Base-by-base conservation (phyloP, 2,797 vertebrate genomes). In the Hephaestus fuliginosus region DNA sequence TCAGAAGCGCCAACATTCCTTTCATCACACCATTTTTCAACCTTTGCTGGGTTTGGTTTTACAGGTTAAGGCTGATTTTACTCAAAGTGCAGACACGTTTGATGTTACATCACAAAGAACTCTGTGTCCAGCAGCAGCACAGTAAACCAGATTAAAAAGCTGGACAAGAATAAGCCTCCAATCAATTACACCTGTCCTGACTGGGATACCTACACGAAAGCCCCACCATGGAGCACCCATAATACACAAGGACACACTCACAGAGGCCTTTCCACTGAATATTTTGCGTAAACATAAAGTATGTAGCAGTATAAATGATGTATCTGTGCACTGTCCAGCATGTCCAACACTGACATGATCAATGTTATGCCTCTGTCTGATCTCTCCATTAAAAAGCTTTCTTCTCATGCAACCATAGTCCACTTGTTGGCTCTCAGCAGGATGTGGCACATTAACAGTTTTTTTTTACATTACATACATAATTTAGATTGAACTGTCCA, bases 111-210 rank as follows among this genome's bases (percentile, higher is more conserved):
- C 20, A 39, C 4, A n/a, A 25, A 14, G 41, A 49, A 28, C 14
- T 55, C 25, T 15, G 20, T 43, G 57, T 82, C 71, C 61, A 61
- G 57, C 33, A 81, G 78, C 61, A 88, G 69, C 69, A 62, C 7
- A 63, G 28, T 64, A 64, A 84, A 84, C 77, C 68, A 70, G 88
- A 91, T 90, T 88, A 89, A 55, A 82, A 57, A 52, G 8, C 17
- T 14, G 43, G n/a, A 53, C 51, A 60, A 76, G 70, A 83, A 72
- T 84, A 86, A 89, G 36, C 58, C 73, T 73, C 44, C 4, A 3
- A 55, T 46, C 80, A 89, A 80, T 91, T 88, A 86, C 86, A 90
- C 53, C 74, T 86, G 77, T 65, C 83, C 74, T 46, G 75, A 46
- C 68, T 22, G 25, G 67, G 57, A 0, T 56, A 39, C 70, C 82